Evolutionary conservation across 2,888 invertebrate species (phyloP).

Genomic region (Spisula subtruncata): DNA sequence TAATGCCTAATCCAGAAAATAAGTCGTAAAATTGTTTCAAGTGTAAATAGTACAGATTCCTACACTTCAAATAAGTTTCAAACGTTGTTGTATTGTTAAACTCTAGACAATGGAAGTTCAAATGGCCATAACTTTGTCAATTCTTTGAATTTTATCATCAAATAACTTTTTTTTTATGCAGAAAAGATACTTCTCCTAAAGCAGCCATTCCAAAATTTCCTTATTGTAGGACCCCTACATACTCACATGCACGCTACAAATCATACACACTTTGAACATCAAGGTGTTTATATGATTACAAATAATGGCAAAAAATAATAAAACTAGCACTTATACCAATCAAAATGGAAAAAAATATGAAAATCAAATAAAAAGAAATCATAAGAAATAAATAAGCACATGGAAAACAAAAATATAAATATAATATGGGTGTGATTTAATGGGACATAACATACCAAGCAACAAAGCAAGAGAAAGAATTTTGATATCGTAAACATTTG

Average conservation of each 20-base stretch:
- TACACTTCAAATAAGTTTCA: too few species aligned
- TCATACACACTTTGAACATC: neutral
- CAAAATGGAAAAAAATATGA: neutral
- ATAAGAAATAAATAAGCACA: conserved; percentile 12
- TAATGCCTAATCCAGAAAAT: too few species aligned
- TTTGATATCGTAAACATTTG: neutral
- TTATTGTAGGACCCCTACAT: too few species aligned
- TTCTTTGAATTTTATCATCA: too few species aligned
- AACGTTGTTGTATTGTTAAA: too few species aligned
- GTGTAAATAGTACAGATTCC: too few species aligned
- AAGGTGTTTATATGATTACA: neutral
- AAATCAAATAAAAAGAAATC: neutral
- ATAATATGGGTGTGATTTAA: neutral
- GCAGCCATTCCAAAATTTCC: too few species aligned
- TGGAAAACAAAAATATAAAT: neutral
- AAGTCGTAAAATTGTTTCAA: too few species aligned
- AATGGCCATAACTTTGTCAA: too few species aligned
- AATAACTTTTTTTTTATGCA: too few species aligned
- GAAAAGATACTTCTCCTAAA: too few species aligned
- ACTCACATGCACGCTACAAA: neutral
- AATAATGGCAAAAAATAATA: neutral
- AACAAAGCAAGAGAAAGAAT: neutral
- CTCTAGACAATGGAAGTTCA: too few species aligned
- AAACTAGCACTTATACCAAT: conserved; percentile 4
- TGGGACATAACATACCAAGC: neutral